These are phyloP conservation scores for Rhyacophila brunnea DNA, from an alignment of 1,140 invertebrate species.

Conservation along the genomic window DNA sequence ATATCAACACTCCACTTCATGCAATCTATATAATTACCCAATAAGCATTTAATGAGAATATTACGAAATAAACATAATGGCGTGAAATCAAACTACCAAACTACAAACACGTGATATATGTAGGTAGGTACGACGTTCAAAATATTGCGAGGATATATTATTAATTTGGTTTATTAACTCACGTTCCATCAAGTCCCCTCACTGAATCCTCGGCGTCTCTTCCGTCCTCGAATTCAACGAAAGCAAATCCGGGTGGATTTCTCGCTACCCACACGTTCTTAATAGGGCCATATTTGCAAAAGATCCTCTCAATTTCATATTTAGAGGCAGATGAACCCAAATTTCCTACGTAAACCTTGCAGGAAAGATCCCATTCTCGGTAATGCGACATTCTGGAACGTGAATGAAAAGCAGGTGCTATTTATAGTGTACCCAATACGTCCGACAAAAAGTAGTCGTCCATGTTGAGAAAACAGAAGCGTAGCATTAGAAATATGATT, in stretches of 20 bases:
- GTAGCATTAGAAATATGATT: too few species aligned
- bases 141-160: background rate
- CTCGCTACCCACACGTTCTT: conserved; percentile 97
- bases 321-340: conserved; percentile 88
- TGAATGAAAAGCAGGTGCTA: background rate
- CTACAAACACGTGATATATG: too few species aligned
- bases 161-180: too few species aligned
- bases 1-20: too few species aligned
- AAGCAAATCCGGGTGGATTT: conserved; percentile 94
- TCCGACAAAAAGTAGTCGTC: background rate
- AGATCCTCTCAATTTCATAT: conserved; percentile 88
- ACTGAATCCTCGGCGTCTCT: conserved; percentile 97
- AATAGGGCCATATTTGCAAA: conserved; percentile 91
- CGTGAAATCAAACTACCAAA: too few species aligned
- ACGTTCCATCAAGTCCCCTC: conserved; percentile 92
- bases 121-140: background rate
- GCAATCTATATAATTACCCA: too few species aligned
- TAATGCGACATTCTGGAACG: conserved; percentile 66
- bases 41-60: too few species aligned
- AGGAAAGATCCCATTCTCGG: conserved; percentile 89
- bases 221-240: conserved; percentile 97
- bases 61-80: too few species aligned
- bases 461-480: background rate
- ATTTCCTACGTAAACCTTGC: conserved; percentile 99
- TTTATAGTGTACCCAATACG: background rate